Conservation (phyloP, 2,113 vertebrate genomes). For the Catharus fuscescens region DNA sequence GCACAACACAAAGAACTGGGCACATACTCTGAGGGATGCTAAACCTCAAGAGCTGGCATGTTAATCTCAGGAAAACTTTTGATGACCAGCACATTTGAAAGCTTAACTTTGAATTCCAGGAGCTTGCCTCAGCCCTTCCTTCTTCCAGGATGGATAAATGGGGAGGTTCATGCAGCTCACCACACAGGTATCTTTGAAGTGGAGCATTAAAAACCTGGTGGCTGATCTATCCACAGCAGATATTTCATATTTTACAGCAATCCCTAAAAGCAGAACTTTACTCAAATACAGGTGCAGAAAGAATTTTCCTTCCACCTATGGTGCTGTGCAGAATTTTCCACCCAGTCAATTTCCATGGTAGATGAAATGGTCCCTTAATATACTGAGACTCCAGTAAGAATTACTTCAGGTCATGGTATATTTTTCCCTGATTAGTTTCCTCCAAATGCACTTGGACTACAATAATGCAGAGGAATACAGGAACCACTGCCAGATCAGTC, state of each 20-base stretch:
- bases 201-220: not conserved
- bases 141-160: not conserved
- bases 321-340: not conserved
- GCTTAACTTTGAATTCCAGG: not conserved
- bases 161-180: not conserved
- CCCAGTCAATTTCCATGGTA: not conserved
- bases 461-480: not conserved
- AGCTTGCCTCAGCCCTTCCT: not conserved
- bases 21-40: not conserved
- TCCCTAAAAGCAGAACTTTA: not conserved
- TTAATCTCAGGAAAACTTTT: not conserved
- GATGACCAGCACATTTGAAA: slow-evolving; percentile 1
- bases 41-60: not conserved
- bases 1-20: not conserved
- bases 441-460: not conserved
- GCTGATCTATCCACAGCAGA: not conserved
- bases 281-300: not conserved
- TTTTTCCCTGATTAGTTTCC: not conserved
- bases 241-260: not conserved
- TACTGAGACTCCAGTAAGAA: not conserved
- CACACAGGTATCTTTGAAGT: not conserved
- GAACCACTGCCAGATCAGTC: not conserved
- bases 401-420: not conserved
- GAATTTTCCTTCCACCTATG: not conserved
- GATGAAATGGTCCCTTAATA: not conserved